Evolutionary conservation across 2,113 vertebrate species (phyloP).

Genomic region (Albula glossodonta): DNA sequence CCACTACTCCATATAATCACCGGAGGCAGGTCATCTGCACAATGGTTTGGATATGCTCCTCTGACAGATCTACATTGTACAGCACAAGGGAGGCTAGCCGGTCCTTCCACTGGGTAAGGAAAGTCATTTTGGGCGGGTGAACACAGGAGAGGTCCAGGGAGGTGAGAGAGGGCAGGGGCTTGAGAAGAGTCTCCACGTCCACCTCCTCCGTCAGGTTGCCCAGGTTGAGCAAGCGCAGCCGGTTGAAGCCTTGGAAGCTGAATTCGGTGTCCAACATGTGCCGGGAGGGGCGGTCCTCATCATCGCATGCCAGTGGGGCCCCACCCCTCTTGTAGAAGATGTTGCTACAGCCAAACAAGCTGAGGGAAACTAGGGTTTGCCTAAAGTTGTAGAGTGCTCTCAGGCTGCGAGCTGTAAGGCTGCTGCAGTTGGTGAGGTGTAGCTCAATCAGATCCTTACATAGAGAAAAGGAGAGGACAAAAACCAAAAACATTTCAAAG

Average conservation of each 20-base stretch:
- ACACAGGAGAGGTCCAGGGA: conserved; percentile 88
- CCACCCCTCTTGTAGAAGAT: conserved; percentile 86
- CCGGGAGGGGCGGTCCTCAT: conserved; percentile 78
- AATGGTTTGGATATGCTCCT: conserved; percentile 84
- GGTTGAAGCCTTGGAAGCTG: conserved; percentile 89
- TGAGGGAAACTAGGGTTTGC: conserved; percentile 87
- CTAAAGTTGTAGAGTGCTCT: conserved; percentile 85
- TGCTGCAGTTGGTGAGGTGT: conserved; percentile 90
- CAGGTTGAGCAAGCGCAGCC: conserved; percentile 88
- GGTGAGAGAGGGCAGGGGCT: conserved; percentile 79
- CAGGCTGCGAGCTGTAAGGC: conserved; percentile 87
- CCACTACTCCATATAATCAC: conserved; percentile 58
- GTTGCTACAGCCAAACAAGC: conserved; percentile 88
- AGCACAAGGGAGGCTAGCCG: conserved; percentile 89
- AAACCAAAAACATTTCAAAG: not conserved
- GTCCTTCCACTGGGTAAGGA: conserved; percentile 92
- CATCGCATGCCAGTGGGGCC: conserved; percentile 80
- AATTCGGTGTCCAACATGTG: conserved; percentile 87
- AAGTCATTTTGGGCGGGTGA: conserved; percentile 79
- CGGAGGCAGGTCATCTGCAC: conserved; percentile 86
- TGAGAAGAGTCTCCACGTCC: conserved; percentile 82
- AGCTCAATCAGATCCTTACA: conserved; percentile 91
- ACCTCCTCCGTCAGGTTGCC: conserved; percentile 83
- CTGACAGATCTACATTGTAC: conserved; percentile 94
- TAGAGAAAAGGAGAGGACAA: not conserved